Base-by-base conservation (phyloP, 1,140 invertebrate genomes). In the Caerostris darwini region DNA sequence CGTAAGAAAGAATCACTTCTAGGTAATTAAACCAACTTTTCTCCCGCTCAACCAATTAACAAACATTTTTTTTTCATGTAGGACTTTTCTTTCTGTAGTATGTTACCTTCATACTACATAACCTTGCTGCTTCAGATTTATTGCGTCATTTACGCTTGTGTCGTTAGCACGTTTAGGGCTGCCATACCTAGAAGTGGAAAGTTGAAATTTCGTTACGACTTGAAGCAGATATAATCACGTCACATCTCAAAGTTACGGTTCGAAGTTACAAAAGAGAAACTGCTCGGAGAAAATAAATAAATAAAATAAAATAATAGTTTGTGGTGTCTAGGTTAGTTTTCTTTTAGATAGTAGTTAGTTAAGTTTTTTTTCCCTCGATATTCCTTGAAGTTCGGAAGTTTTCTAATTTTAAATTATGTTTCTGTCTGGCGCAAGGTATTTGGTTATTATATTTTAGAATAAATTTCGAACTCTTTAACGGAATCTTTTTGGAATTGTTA, bases 181-280 rank as follows among this genome's bases (percentile, higher is more conserved):
- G 4, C 8, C 5, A 56, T 56, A n/a, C n/a, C 56, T 57, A 34
- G 56, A 58, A 83, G 82, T 57, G 54, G 82, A 83, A 83, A 83
- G 82, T 83, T 83, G 82, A 83, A 58, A 83, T 83, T 83, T 83
- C 82, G 82, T 83, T 83, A 83, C 82, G 53, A 83, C 7, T 83
- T 83, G 82, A 57, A 83, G 82, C n/a, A 17, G 82, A 83, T 83
- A 19, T 83, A 83, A 83, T 83, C 82, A 57, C n/a, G 82, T 83
- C 56, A 83, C 82, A 56, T 58, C 82, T 57, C n/a, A 83, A 83
- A 83, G 82, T 83, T 83, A 83, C 81, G 81, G 12, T 56, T 10
- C 53, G 53, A 83, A 57, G 53, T 57, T 57, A 19, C 56, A 54
- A 56, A 58, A 83, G 56, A 83, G 81, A 56, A 6, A 56, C 53